These are phyloP conservation scores for Elephantulus edwardii DNA, from an alignment of 2,113 vertebrate genomes.

Conservation along the genomic window DNA sequence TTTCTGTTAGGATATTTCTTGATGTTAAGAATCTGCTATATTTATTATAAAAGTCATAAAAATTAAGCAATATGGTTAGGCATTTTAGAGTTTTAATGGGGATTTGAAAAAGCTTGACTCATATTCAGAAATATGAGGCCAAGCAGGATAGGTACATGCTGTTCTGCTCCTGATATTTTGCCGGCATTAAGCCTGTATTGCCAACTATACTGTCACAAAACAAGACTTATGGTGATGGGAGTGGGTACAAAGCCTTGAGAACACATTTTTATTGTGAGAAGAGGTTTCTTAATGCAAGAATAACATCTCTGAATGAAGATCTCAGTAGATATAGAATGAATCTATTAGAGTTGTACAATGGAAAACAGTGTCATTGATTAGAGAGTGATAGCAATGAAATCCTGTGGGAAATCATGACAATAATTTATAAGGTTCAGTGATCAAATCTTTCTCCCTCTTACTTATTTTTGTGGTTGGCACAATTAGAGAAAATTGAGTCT, in stretches of 20 bases:
- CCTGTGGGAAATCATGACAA: not conserved
- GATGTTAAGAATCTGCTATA: not conserved
- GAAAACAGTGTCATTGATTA: not conserved
- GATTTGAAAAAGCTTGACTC: not conserved
- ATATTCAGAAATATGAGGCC: not conserved
- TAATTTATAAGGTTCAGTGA: not conserved
- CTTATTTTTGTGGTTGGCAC: not conserved
- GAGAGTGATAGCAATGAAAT: not conserved
- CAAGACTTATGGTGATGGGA: not conserved
- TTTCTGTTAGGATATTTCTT: conserved; percentile 22
- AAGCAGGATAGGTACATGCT: not conserved
- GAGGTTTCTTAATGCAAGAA: conserved; percentile 17
- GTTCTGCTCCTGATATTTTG: not conserved
- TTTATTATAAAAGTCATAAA: conserved; percentile 10
- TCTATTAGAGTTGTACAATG: not conserved
- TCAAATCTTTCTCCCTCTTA: not conserved
- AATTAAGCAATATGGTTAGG: not conserved
- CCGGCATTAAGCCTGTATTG: not conserved
- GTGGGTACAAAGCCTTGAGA: not conserved
- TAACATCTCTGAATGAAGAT: not conserved
- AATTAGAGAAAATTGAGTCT: conserved; percentile 6
- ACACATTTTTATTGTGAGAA: not conserved
- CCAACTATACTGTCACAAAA: not conserved
- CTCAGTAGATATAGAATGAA: not conserved
- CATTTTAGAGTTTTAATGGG: not conserved